A percentile compares a stretch with the other conserved stretches of the same genome.
Conservation (phyloP, 2,113 vertebrate genomes). For the Actinemys pallida region DNA sequence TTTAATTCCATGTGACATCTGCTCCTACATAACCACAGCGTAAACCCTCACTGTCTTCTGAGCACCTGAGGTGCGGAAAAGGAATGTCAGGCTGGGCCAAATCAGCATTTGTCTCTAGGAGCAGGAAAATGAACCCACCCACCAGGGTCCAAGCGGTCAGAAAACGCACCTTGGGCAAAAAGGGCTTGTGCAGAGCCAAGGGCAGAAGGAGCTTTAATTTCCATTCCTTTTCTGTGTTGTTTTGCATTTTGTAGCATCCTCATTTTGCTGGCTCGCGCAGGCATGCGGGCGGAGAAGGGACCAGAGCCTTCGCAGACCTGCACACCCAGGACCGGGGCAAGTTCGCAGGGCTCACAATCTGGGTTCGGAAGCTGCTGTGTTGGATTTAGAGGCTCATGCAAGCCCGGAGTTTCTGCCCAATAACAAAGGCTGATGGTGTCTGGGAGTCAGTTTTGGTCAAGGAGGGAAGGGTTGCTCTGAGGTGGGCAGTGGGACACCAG, state of each 20-base stretch:
- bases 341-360: not conserved
- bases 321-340: rapidly evolving
- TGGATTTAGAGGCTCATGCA: not conserved
- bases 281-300: not conserved
- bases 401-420: not conserved
- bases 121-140: not conserved
- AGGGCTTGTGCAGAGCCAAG: not conserved
- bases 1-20: not conserved
- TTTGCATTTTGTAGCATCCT: not conserved
- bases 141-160: not conserved
- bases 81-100: not conserved
- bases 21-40: rapidly evolving
- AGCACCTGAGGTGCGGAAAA: not conserved
- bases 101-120: rapidly evolving
- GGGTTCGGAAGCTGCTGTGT: not conserved
- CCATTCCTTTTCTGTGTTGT: too few species aligned
- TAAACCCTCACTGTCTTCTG: not conserved
- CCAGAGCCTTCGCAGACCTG: not conserved
- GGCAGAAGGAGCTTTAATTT: not conserved
- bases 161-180: not conserved
- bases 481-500: not conserved
- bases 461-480: not conserved
- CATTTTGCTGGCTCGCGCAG: not conserved
- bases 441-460: not conserved
- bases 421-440: not conserved